Percentiles rank a stretch among this genome's conserved stretches.
Conservation (phyloP, 2,113 vertebrate species). For the Actenoides hombroni region DNA sequence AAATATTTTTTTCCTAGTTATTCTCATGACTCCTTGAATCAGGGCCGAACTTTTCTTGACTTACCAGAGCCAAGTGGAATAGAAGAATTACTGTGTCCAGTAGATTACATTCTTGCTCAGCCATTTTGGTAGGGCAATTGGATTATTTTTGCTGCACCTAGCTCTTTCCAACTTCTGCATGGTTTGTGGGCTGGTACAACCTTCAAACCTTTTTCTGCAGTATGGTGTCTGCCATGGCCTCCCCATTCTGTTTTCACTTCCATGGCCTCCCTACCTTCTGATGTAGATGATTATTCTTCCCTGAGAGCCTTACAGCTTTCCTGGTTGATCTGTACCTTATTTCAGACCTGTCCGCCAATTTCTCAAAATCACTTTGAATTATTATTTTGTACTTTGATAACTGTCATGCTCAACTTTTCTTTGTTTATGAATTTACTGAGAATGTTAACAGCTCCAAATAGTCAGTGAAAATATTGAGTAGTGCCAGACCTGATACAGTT, state of each 20-base stretch:
- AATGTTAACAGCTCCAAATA: not conserved
- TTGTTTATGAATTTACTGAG: not conserved
- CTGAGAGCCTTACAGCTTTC: not conserved
- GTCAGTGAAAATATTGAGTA: not conserved
- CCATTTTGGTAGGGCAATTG: not conserved
- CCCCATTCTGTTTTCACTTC: not conserved
- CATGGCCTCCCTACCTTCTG: not conserved
- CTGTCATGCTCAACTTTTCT: not conserved
- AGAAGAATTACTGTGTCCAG: not conserved
- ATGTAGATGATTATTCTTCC: not conserved
- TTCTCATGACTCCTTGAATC: not conserved
- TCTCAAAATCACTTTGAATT: not conserved
- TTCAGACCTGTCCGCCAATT: not conserved
- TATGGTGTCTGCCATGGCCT: not conserved
- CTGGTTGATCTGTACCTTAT: not conserved
- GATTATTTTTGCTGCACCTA: not conserved
- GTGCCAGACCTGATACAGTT: not conserved
- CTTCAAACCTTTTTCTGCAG: not conserved
- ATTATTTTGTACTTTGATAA: not conserved
- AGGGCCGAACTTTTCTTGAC: not conserved
- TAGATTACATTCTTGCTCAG: not conserved
- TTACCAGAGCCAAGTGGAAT: not conserved
- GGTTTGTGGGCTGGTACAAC: not conserved
- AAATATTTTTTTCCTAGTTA: not conserved
- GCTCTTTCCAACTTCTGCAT: rapidly evolving